Evolutionary conservation across 2,797 vertebrate species (phyloP).

Genomic region (Diceros bicornis): DNA sequence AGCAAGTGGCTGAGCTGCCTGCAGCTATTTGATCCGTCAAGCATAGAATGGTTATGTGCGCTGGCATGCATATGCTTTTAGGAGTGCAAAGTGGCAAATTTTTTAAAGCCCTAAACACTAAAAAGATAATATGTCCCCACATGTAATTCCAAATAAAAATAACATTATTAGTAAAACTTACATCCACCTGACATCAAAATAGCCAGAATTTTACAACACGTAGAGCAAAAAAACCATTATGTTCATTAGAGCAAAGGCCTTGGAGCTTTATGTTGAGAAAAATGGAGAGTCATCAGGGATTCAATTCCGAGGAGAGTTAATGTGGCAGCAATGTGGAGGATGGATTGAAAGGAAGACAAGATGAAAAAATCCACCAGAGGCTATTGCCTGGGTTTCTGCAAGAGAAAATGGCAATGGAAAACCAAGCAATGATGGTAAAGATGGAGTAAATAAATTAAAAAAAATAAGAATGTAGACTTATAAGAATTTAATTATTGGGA

Average conservation of each 20-base stretch:
- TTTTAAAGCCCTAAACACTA: neutral
- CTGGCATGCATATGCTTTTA: neutral
- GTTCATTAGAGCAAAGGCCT: neutral
- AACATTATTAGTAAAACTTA: neutral
- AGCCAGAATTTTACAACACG: neutral
- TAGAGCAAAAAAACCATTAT: neutral
- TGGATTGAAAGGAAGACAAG: neutral
- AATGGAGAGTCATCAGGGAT: neutral
- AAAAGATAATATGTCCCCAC: neutral
- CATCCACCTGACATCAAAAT: neutral
- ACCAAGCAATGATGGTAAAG: neutral
- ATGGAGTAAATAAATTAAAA: neutral
- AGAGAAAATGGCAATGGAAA: neutral
- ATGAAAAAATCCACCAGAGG: neutral
- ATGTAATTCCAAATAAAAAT: constrained; percentile 15
- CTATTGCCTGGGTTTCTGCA: neutral
- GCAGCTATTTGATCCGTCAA: constrained; percentile 34
- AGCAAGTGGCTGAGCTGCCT: neutral
- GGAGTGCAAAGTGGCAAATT: neutral
- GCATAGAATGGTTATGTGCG: neutral
- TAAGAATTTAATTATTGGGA: neutral
- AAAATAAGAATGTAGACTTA: neutral
- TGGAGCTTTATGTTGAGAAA: neutral
- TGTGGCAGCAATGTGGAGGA: neutral
- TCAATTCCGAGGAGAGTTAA: neutral